A percentile compares a stretch with the other conserved stretches of the same genome.
phyloP scores from a whole-genome alignment of 2,113 vertebrate genomes.

The Uria lomvia region DNA sequence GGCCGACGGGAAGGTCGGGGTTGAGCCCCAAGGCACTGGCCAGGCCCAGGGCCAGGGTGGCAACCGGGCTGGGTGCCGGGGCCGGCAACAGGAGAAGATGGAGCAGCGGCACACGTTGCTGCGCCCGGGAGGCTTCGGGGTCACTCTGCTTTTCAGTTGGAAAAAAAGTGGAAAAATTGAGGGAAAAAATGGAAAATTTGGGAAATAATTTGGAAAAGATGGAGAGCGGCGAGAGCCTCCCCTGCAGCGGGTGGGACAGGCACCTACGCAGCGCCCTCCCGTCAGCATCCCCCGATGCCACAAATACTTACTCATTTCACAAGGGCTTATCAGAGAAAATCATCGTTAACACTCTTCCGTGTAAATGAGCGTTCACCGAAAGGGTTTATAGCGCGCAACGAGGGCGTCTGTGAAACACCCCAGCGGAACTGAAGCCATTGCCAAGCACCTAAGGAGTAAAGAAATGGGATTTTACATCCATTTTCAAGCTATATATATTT shows the following conservation, averaged over 20 bases:
- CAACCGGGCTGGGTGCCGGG: neutral
- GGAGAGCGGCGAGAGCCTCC: rapidly evolving
- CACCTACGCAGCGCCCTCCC: neutral
- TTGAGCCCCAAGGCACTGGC: rapidly evolving
- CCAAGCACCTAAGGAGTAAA: neutral
- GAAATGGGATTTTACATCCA: neutral
- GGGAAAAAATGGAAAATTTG: rapidly evolving
- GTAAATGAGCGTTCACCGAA: rapidly evolving
- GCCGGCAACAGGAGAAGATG: neutral
- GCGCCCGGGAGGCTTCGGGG: rapidly evolving
- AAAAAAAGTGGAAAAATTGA: neutral
- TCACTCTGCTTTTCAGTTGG: neutral
- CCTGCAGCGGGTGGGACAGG: rapidly evolving
- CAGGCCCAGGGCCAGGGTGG: neutral
- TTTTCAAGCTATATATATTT: neutral
- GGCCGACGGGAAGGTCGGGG: rapidly evolving
- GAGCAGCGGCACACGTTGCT: rapidly evolving
- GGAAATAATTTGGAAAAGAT: neutral
- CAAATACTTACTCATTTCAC: rapidly evolving
- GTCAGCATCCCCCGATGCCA: rapidly evolving
- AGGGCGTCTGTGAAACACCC: neutral
- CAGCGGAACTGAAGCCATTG: neutral
- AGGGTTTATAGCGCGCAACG: rapidly evolving
- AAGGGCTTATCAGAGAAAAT: neutral
- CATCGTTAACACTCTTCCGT: rapidly evolving